Percentiles rank a stretch among this genome's conserved stretches.
phyloP scores from a whole-genome alignment of 1,140 invertebrate genomes.

The Geopemphigus sp. region DNA sequence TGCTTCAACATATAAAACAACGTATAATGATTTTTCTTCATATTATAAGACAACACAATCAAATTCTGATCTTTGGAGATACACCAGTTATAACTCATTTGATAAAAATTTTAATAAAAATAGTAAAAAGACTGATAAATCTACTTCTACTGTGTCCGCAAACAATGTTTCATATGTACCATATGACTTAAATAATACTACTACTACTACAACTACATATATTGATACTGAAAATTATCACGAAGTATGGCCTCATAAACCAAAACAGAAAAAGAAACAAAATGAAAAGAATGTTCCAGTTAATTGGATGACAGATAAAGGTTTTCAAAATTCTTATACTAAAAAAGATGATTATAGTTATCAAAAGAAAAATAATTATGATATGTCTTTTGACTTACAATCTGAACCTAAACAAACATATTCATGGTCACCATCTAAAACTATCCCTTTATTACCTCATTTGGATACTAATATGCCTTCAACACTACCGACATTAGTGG shows the following conservation, averaged over 20 bases:
- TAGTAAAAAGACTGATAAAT: constrained; percentile 50
- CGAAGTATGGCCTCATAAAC: constrained; percentile 41
- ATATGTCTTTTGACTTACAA: constrained; percentile 40
- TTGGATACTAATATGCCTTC: constrained; percentile 53
- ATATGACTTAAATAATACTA: constrained; percentile 49
- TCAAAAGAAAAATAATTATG: constrained; percentile 44
- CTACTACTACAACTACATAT: constrained; percentile 37
- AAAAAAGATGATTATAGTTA: constrained; percentile 35
- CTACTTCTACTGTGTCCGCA: constrained; percentile 52
- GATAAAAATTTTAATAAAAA: constrained; percentile 50
- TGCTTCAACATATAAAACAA: constrained; percentile 24
- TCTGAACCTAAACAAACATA: constrained; percentile 43
- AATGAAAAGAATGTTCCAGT: constrained; percentile 40
- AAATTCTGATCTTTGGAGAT: constrained; percentile 41
- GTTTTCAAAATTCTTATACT: constrained; percentile 30
- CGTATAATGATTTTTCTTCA: constrained; percentile 42
- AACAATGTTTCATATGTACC: constrained; percentile 52
- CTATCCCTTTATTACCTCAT: constrained; percentile 52
- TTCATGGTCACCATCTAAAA: constrained; percentile 53
- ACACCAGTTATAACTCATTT: constrained; percentile 42
- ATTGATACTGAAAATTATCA: constrained; percentile 43
- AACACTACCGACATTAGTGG: constrained; percentile 55
- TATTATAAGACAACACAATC: constrained; percentile 41
- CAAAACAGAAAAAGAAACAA: constrained; percentile 46
- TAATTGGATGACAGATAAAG: constrained; percentile 48